Percentiles rank a stretch among this genome's conserved stretches.
Conservation (phyloP, 2,888 invertebrate genomes). For the Callyntrura guangdongensis region DNA sequence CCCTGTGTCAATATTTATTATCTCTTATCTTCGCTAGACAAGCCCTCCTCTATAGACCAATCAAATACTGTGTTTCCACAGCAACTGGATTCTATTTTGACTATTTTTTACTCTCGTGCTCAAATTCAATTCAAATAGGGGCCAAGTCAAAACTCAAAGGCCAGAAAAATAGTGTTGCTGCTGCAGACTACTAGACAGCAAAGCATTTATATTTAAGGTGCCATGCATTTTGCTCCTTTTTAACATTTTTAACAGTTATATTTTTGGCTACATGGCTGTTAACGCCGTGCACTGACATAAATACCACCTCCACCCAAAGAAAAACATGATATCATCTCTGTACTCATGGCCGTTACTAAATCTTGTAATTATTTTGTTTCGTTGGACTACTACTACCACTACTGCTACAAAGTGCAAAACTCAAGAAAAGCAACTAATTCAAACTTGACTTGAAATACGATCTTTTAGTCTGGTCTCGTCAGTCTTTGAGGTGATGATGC, state of each 20-base stretch:
- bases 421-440: not conserved
- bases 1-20: no score
- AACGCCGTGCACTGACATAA: not conserved
- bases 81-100: no score
- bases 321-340: not conserved
- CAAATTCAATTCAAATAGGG: no score
- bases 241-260: not conserved
- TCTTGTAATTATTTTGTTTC: no score
- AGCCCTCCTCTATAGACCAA: no score
- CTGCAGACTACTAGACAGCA: not conserved
- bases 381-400: not conserved
- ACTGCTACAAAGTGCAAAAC: not conserved
- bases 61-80: no score
- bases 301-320: conserved; percentile 35
- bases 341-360: no score
- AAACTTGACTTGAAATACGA: not conserved
- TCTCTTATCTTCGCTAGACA: no score
- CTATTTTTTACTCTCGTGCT: no score
- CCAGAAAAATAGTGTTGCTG: not conserved
- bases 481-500: not conserved
- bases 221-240: not conserved
- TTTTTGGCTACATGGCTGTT: not conserved
- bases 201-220: not conserved
- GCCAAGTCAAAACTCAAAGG: not conserved
- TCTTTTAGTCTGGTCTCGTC: not conserved